phyloP scores from a whole-genome alignment of 2,888 invertebrate species.

The Ectemnius lituratus region DNA sequence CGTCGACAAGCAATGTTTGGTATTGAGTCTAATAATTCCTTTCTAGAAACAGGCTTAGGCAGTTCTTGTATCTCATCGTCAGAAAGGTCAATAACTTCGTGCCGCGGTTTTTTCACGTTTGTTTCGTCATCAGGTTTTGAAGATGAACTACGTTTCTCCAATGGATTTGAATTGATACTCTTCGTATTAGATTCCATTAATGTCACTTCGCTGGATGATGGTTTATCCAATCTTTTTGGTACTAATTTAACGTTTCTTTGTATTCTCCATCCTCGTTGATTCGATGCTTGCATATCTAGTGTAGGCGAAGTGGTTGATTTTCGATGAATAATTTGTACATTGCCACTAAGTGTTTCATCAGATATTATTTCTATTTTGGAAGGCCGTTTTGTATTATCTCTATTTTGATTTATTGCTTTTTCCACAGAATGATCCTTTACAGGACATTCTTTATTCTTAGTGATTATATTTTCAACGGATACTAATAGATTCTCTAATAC shows the following conservation, averaged over 20 bases:
- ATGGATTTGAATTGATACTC: conserved; percentile 3
- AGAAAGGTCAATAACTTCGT: conserved; percentile 73
- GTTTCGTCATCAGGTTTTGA: neutral
- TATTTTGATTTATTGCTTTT: neutral
- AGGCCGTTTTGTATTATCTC: conserved; percentile 42
- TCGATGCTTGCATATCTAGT: conserved; percentile 39
- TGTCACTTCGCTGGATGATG: conserved; percentile 41
- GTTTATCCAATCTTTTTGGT: conserved; percentile 70
- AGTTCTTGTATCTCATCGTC: conserved; percentile 75
- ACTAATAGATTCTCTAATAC: conserved; percentile 36
- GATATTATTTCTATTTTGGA: conserved; percentile 68
- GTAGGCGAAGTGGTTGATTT: conserved; percentile 21
- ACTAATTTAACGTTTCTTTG: conserved; percentile 73
- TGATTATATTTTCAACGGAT: conserved; percentile 21
- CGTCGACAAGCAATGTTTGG: conserved; percentile 67
- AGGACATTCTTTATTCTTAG: conserved; percentile 9
- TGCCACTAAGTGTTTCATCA: conserved; percentile 69
- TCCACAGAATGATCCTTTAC: neutral
- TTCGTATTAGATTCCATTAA: conserved; percentile 34
- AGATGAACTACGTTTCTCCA: conserved; percentile 27
- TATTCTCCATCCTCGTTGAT: conserved; percentile 71
- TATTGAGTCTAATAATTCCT: conserved; percentile 72
- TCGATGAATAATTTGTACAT: conserved; percentile 65
- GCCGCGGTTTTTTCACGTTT: conserved; percentile 58
- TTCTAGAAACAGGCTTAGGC: conserved; percentile 66